Evolutionary conservation across 2,113 vertebrate species (phyloP).

Genomic region (Nymphicus hollandicus): DNA sequence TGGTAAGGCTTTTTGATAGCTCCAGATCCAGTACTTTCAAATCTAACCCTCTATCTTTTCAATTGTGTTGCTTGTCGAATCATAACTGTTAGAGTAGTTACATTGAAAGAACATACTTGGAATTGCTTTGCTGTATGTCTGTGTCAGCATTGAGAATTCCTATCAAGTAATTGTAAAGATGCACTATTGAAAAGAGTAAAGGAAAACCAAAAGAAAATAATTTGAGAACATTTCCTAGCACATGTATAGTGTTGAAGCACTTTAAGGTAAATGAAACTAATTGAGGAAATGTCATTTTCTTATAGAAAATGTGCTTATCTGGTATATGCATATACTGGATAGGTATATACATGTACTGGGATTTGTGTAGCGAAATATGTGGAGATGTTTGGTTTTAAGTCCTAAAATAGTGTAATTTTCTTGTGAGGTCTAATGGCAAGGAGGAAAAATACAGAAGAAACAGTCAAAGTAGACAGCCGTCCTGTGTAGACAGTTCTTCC

Average conservation of each 20-base stretch:
- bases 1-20: constrained; percentile 74
- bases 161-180: background rate
- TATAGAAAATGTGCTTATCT: background rate
- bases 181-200: background rate
- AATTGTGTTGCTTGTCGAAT: background rate
- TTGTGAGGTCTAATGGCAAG: background rate
- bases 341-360: background rate
- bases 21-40: background rate
- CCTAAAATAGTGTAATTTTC: constrained; percentile 5
- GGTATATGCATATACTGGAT: background rate
- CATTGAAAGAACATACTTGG: background rate
- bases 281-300: background rate
- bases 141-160: background rate
- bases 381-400: constrained; percentile 38
- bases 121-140: background rate
- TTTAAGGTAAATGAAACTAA: background rate
- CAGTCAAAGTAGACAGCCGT: background rate
- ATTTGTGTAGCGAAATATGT: background rate
- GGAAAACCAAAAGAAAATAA: background rate
- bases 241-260: background rate
- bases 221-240: background rate
- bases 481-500: background rate
- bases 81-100: background rate
- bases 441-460: background rate
- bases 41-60: background rate